phyloP scores from a whole-genome alignment of 2,113 vertebrate genomes.

The Zosterops japonicus region DNA sequence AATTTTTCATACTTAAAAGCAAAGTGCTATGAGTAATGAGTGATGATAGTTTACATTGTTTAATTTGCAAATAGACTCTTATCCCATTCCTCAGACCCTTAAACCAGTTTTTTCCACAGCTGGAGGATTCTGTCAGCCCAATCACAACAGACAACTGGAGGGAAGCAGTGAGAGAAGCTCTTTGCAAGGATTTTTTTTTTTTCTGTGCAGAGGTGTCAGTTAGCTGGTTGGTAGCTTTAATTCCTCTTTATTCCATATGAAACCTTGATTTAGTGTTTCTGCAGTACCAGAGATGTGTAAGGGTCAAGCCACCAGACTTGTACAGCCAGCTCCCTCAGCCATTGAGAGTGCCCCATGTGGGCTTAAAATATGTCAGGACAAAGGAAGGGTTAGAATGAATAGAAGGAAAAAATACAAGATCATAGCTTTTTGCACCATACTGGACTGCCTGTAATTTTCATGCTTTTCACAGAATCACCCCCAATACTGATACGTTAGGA shows the following conservation, averaged over 20 bases:
- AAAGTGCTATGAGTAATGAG: not conserved
- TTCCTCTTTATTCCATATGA: not conserved
- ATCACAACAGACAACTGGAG: not conserved
- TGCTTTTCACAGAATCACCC: not conserved
- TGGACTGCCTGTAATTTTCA: not conserved
- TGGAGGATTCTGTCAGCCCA: not conserved
- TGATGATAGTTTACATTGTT: not conserved
- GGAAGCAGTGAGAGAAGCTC: not conserved
- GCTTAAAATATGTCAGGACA: not conserved
- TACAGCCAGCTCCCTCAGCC: not conserved
- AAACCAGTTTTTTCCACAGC: slow-evolving; percentile 5
- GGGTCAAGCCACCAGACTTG: not conserved
- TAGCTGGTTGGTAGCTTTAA: not conserved
- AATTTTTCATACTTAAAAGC: not conserved
- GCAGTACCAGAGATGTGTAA: not conserved
- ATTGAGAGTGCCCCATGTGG: not conserved
- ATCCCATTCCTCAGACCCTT: not conserved
- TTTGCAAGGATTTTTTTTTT: not conserved
- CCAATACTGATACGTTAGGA: not conserved
- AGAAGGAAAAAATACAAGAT: not conserved
- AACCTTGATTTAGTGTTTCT: not conserved
- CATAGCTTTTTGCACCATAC: not conserved
- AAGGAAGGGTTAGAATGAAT: not conserved
- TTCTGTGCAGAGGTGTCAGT: not conserved
- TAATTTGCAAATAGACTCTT: slow-evolving; percentile 26